A percentile compares a stretch with the other conserved stretches of the same genome.
These are phyloP conservation scores for Galaxias olidus DNA, from an alignment of 2,797 vertebrate genomes.

Conservation along the genomic window DNA sequence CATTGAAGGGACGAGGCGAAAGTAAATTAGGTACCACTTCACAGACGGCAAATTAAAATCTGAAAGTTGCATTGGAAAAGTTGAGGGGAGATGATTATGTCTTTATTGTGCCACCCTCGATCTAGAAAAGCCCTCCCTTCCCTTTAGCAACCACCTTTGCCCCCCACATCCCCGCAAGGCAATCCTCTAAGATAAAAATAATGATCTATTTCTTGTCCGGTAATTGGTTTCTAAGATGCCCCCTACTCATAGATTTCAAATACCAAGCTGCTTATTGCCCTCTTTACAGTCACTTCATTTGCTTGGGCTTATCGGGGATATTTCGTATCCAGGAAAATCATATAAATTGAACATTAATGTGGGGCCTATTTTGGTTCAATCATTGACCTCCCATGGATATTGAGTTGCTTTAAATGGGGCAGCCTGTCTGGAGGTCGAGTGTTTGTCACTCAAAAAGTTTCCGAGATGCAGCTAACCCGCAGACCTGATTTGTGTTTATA, in stretches of 20 bases:
- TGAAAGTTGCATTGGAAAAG: constrained; percentile 85
- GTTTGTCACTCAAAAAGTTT: too few species aligned
- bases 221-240: constrained; percentile 86
- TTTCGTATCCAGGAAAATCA: constrained; percentile 77
- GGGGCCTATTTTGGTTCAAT: constrained; percentile 63
- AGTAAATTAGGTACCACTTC: constrained; percentile 99
- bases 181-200: constrained; percentile 75
- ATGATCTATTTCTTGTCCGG: constrained; percentile 84
- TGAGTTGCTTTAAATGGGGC: constrained; percentile 42
- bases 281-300: constrained; percentile 78
- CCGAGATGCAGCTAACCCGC: too few species aligned
- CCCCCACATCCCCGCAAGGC: constrained; percentile 51
- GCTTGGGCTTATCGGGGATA: constrained; percentile 75
- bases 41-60: constrained; percentile 93
- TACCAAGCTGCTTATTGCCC: constrained; percentile 65
- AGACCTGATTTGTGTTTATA: too few species aligned
- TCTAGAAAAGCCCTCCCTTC: constrained; percentile 72
- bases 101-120: constrained; percentile 82
- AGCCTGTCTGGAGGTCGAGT: constrained; percentile 5
- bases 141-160: constrained; percentile 77
- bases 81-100: constrained; percentile 85
- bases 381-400: constrained; percentile 57
- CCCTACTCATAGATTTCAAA: constrained; percentile 76
- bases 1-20: constrained; percentile 97
- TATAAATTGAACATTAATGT: constrained; percentile 78